Base-by-base conservation (phyloP, 2,888 invertebrate genomes). In the Meiosimyza decipiens region DNA sequence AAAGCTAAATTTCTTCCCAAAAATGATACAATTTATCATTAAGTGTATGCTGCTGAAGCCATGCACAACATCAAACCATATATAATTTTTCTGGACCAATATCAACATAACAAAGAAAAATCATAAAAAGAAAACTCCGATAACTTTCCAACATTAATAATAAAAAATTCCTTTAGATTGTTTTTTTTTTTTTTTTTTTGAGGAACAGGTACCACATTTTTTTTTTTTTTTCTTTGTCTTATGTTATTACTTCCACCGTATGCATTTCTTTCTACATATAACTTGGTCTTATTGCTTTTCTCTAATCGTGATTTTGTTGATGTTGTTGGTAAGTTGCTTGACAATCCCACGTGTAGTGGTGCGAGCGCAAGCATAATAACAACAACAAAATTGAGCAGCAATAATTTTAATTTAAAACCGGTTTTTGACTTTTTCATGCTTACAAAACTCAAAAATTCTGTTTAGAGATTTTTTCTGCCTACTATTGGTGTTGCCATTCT, bases 341-440 rank as follows among this genome's bases (percentile, higher is more conserved):
- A 57, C 64, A 68, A 67, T 33, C 64, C 69, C 69, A 73, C 73
- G 73, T 73, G 64, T 73, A 49, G 55, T 69, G 22, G 69, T 73
- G 65, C 51, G 64, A 64, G 62, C 16, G 62, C 9, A 40, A 54
- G 16, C 16, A 67, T 18, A 67, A 66, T 64, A 74, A 70, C 28
- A 57, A 81, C 79, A 82, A 80, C 80, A 82, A 80, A 83, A 83
- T 83, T 83, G 82, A 83, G 83, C 83, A 82, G 79, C 82, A 84
- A 84, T 84, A 82, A 84, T 84, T 84, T 84, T 84, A 83, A 84
- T 84, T 84, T 82, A 80, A 84, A 84, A 84, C 83, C 84, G 79
- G 83, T 84, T 83, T 84, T 84, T 82, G 81, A 84, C 79, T 85
- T 84, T 83, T 84, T 82, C 79, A 80, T 78, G 74, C 18, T 55